Evolutionary conservation across 1,140 invertebrate genomes (phyloP).

Genomic region (Eurosta solidaginis): DNA sequence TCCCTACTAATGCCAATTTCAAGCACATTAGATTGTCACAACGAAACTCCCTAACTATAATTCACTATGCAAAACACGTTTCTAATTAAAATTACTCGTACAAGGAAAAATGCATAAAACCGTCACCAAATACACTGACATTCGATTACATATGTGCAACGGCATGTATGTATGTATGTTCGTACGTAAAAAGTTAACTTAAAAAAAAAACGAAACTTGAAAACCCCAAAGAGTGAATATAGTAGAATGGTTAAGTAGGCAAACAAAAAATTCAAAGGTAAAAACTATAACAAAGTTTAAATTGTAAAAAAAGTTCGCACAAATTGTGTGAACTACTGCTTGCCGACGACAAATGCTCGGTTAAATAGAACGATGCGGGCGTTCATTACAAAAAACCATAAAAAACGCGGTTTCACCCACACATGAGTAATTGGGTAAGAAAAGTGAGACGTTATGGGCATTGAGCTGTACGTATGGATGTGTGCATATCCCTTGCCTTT

Average conservation of each 20-base stretch:
- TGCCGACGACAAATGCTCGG: neutral
- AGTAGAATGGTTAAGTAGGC: neutral
- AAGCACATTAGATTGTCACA: neutral
- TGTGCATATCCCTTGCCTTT: neutral
- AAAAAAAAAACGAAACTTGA: neutral
- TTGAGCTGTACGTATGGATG: neutral
- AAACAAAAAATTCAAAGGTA: neutral
- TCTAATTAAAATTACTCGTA: constrained; percentile 29
- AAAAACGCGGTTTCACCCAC: neutral
- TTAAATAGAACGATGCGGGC: constrained; percentile 5
- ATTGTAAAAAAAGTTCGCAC: neutral
- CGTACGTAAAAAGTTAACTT: neutral
- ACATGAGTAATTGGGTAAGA: neutral
- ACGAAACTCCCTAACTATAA: neutral
- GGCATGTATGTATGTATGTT: neutral
- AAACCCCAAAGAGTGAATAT: neutral
- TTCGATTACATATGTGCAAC: neutral
- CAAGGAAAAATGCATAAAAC: neutral
- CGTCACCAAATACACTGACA: neutral
- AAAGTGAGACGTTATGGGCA: neutral
- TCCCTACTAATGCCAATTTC: too few species aligned
- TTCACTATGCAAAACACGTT: constrained; percentile 33
- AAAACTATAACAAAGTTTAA: neutral
- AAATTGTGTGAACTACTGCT: constrained; percentile 17
- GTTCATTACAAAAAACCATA: neutral